A percentile compares a stretch with the other conserved stretches of the same genome.
Evolutionary conservation across 1,140 invertebrate species (phyloP).

Genomic region (Samia ricini): DNA sequence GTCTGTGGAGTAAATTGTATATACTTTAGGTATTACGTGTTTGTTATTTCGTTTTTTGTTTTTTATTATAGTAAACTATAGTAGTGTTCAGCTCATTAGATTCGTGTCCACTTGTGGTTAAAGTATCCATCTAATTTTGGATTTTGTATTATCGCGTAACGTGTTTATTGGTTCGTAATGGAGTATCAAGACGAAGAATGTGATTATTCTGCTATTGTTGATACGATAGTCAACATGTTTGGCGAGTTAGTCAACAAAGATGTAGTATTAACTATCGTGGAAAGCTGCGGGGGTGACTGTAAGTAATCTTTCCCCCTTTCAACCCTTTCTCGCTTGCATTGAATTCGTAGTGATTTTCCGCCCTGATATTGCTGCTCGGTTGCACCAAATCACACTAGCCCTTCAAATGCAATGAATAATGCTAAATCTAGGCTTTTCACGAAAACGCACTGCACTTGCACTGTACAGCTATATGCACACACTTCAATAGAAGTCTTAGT

Average conservation of each 20-base stretch:
- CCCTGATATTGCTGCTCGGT: not conserved
- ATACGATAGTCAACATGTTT: slow-evolving; percentile 49
- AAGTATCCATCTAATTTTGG: not conserved
- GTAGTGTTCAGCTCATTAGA: not conserved
- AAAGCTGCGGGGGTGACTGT: slow-evolving; percentile 55
- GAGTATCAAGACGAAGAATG: slow-evolving; percentile 12
- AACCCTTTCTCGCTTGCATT: not conserved
- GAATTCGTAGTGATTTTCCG: slow-evolving; percentile 6
- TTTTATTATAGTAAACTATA: not conserved
- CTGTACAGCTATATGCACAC: too few relatives aligned
- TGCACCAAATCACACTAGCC: too few relatives aligned
- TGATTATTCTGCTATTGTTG: slow-evolving; percentile 30
- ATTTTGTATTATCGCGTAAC: not conserved
- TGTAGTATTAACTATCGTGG: slow-evolving; percentile 43
- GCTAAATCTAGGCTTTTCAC: too few relatives aligned
- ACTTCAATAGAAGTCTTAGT: too few relatives aligned
- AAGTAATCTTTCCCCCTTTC: slow-evolving; percentile 27
- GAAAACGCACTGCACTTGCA: too few relatives aligned
- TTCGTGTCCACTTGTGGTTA: not conserved
- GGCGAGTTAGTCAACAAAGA: slow-evolving; percentile 46
- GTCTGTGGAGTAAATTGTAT: too few relatives aligned
- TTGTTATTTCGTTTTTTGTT: not conserved
- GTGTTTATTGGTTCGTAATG: slow-evolving; percentile 9
- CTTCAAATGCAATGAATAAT: too few relatives aligned
- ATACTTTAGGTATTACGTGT: not conserved